phyloP scores from a whole-genome alignment of 64 coral and sea anemone species.

The Porites australiensis region DNA sequence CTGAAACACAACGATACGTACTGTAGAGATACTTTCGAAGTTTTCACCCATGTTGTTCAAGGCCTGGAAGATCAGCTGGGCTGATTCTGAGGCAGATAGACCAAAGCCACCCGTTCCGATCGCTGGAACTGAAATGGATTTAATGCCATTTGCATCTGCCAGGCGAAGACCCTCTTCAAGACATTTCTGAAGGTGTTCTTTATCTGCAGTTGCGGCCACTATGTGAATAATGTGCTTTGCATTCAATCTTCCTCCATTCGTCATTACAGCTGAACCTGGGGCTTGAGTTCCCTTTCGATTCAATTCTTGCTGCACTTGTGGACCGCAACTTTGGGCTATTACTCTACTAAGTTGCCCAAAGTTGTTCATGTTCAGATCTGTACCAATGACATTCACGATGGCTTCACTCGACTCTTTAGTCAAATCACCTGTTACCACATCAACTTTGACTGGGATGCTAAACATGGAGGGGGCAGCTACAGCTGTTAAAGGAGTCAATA shows the following conservation, averaged over 20 bases:
- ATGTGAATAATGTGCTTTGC: slow-evolving; percentile 31
- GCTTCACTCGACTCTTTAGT: slow-evolving; percentile 22
- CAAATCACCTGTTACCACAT: slow-evolving; percentile 7
- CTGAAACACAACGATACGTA: neutral
- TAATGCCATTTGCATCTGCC: neutral
- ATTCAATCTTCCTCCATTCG: neutral
- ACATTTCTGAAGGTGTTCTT: neutral
- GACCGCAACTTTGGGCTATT: neutral
- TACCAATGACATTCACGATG: neutral
- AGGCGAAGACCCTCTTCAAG: neutral
- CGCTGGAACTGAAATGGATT: neutral
- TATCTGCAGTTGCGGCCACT: neutral
- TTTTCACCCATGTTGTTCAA: slow-evolving; percentile 3
- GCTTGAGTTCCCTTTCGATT: neutral
- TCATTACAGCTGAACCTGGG: slow-evolving; percentile 40
- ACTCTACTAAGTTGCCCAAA: slow-evolving; percentile 6
- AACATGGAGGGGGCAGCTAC: neutral
- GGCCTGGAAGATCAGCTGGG: neutral
- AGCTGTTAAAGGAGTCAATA: neutral
- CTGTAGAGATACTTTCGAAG: slow-evolving; percentile 5
- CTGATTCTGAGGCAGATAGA: neutral
- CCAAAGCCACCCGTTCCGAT: neutral
- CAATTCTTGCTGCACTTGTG: slow-evolving; percentile 9
- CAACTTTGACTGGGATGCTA: neutral
- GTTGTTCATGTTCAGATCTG: neutral